These are phyloP conservation scores for Nipponacmea schrenckii DNA, from an alignment of 2,888 invertebrate species.

Conservation along the genomic window DNA sequence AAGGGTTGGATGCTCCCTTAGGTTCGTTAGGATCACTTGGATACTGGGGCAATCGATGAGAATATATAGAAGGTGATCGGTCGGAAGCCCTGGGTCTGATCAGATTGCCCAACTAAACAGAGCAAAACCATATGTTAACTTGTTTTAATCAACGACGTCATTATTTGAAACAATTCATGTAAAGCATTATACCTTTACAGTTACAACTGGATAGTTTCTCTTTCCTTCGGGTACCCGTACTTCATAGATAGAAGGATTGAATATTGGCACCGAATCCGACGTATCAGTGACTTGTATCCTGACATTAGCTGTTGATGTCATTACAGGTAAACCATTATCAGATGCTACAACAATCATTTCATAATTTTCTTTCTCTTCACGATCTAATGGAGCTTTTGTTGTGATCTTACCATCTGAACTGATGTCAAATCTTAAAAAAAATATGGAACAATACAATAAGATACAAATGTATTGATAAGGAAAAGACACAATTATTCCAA, in stretches of 20 bases:
- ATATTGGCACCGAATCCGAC: slow-evolving; percentile 57
- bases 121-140: no score
- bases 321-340: slow-evolving; percentile 38
- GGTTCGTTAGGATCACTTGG: no score
- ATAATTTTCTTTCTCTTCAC: slow-evolving; percentile 37
- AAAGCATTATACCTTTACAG: slow-evolving; percentile 30
- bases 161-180: no score
- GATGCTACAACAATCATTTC: slow-evolving; percentile 43
- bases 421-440: slow-evolving; percentile 42
- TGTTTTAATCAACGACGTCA: no score
- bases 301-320: slow-evolving; percentile 50
- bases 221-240: slow-evolving; percentile 45
- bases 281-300: slow-evolving; percentile 53
- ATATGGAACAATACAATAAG: neutral
- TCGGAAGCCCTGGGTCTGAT: no score
- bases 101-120: no score
- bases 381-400: slow-evolving; percentile 43
- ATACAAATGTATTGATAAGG: no score
- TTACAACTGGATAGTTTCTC: slow-evolving; percentile 30
- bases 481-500: no score
- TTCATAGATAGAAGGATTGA: slow-evolving; percentile 42
- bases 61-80: no score
- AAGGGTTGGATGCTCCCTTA: no score
- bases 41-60: no score
- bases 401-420: slow-evolving; percentile 47